Percentiles rank a stretch among this genome's conserved stretches.
Conservation (phyloP, 2,888 invertebrate species). For the Vandiemenella viatica region DNA sequence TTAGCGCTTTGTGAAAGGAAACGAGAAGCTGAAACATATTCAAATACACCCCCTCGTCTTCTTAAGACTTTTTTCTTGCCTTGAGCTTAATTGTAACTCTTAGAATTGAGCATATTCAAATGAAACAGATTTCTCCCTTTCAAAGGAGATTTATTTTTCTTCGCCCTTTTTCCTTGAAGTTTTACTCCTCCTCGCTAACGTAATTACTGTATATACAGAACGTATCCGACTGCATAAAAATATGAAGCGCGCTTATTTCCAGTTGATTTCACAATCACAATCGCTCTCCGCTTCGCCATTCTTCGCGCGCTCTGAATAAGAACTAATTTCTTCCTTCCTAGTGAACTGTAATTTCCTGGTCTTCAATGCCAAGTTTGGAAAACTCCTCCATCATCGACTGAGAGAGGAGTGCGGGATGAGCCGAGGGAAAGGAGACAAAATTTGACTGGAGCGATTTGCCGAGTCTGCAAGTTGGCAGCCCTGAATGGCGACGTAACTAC, state of each 20-base stretch:
- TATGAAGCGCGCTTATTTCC: slow-evolving; percentile 7
- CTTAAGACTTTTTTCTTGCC: background rate
- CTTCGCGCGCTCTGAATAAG: slow-evolving; percentile 12
- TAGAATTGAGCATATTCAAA: background rate
- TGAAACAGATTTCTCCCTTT: background rate
- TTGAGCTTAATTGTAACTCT: background rate
- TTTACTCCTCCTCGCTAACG: background rate
- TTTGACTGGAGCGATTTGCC: background rate
- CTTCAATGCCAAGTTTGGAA: slow-evolving; percentile 15
- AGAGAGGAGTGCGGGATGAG: too few species aligned
- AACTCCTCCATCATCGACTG: slow-evolving; percentile 6
- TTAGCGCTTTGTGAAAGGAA: background rate
- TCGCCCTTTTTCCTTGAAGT: background rate
- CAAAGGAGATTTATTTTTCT: background rate
- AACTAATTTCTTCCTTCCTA: slow-evolving; percentile 14
- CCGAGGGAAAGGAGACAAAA: background rate
- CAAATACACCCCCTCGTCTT: background rate
- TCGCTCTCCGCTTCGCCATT: slow-evolving; percentile 13
- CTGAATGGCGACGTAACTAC: background rate
- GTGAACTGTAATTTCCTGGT: slow-evolving; percentile 14
- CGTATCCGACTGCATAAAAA: background rate
- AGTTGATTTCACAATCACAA: slow-evolving; percentile 17
- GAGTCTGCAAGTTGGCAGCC: background rate
- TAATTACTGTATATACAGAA: background rate
- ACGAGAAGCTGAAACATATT: background rate